phyloP scores from a whole-genome alignment of 1,140 invertebrate genomes.

The Drosophila leontia region DNA sequence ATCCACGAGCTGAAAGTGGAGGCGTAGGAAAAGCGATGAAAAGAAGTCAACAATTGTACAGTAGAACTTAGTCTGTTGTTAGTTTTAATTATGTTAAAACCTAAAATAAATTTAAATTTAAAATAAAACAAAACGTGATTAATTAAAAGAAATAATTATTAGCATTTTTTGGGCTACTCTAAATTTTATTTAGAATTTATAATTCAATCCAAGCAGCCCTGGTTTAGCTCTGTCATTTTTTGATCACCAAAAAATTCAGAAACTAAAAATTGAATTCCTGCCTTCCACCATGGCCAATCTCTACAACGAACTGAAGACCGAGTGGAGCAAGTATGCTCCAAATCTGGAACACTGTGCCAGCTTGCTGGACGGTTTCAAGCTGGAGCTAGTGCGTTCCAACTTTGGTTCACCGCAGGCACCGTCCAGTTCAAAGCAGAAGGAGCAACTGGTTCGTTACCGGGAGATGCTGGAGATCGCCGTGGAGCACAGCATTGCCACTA shows the following conservation, averaged over 20 bases:
- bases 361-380: slow-evolving; percentile 52
- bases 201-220: not conserved
- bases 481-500: slow-evolving; percentile 96
- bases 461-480: slow-evolving; percentile 98
- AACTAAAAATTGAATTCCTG: not conserved
- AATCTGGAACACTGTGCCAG: slow-evolving; percentile 47
- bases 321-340: slow-evolving; percentile 57
- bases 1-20: slow-evolving; percentile 52
- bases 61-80: slow-evolving; percentile 24
- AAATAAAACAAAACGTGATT: not conserved
- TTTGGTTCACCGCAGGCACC: slow-evolving; percentile 12
- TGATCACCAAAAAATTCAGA: not conserved
- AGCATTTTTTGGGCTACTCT: not conserved
- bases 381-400: slow-evolving; percentile 51
- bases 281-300: slow-evolving; percentile 38
- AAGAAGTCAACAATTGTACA: slow-evolving; percentile 42
- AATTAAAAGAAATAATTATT: not conserved
- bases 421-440: slow-evolving; percentile 12
- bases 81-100: slow-evolving; percentile 44
- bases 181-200: no score
- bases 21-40: slow-evolving; percentile 18
- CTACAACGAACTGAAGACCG: slow-evolving; percentile 57
- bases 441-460: slow-evolving; percentile 85
- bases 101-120: slow-evolving; percentile 20
- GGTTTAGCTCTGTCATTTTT: not conserved